phyloP scores from a whole-genome alignment of 2,797 vertebrate species.

The Coilia nasus region DNA sequence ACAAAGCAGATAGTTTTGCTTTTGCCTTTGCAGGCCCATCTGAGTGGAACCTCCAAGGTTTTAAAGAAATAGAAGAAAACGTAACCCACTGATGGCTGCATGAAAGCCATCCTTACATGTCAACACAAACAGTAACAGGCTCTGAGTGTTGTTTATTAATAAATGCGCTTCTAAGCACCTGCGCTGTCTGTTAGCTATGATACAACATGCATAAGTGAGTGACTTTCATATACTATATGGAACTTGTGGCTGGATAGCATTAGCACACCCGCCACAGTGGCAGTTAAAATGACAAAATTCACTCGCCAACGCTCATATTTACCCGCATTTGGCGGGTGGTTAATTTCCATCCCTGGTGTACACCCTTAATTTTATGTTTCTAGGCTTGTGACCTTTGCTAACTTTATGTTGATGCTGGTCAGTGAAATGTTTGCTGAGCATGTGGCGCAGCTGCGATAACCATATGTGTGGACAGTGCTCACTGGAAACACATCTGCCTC shows the following conservation, averaged over 20 bases:
- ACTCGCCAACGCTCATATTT: too few relatives aligned
- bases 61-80: neutral
- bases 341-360: too few relatives aligned
- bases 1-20: neutral
- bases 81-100: neutral
- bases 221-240: too few relatives aligned
- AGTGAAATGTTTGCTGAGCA: neutral
- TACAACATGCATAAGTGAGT: too few relatives aligned
- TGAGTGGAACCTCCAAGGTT: neutral
- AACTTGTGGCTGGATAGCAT: too few relatives aligned
- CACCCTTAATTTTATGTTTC: too few relatives aligned
- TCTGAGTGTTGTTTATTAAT: too few relatives aligned
- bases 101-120: neutral
- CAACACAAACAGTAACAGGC: neutral
- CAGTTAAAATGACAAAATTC: too few relatives aligned
- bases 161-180: too few relatives aligned
- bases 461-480: neutral
- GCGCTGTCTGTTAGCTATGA: too few relatives aligned
- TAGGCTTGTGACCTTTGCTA: neutral
- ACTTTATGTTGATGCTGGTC: neutral
- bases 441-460: neutral
- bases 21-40: neutral
- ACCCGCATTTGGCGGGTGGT: too few relatives aligned
- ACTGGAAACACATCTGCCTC: neutral
- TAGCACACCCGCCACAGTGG: too few relatives aligned